Evolutionary conservation across 2,797 vertebrate genomes (phyloP).

Genomic region (Anguilla obscura): DNA sequence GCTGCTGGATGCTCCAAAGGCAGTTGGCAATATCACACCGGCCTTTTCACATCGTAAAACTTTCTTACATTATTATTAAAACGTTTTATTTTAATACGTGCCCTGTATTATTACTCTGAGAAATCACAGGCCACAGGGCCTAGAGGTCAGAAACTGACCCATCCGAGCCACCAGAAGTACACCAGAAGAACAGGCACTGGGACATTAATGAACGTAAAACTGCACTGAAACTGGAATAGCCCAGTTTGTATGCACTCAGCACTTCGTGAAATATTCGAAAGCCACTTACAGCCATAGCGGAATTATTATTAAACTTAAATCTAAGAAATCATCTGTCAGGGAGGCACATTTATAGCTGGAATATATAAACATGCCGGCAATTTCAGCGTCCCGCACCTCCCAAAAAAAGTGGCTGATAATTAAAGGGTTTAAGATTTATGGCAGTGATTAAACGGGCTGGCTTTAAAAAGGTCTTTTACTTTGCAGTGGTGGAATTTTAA

Average conservation of each 20-base stretch:
- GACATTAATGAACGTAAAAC: background rate
- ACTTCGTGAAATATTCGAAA: background rate
- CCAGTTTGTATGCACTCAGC: background rate
- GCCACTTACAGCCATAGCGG: background rate
- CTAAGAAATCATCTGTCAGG: background rate
- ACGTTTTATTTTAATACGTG: background rate
- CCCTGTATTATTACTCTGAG: background rate
- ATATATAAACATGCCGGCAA: background rate
- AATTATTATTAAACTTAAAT: slow-evolving; percentile 2
- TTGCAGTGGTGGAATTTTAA: background rate
- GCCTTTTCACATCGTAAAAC: background rate
- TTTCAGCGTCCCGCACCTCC: background rate
- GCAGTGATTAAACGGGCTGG: background rate
- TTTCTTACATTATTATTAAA: background rate
- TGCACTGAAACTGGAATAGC: background rate
- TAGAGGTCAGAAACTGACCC: background rate
- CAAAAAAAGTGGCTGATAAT: background rate
- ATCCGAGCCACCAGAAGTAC: no score
- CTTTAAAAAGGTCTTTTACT: background rate
- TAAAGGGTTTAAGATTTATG: background rate
- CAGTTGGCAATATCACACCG: background rate
- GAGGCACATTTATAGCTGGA: background rate
- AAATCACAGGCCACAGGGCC: background rate
- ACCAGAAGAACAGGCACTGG: background rate
- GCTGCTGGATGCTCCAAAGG: background rate